Evolutionary conservation across 2,797 vertebrate species (phyloP), one percentile per base, ranked within the genome.

Genomic region (Xenentodon cancila): DNA sequence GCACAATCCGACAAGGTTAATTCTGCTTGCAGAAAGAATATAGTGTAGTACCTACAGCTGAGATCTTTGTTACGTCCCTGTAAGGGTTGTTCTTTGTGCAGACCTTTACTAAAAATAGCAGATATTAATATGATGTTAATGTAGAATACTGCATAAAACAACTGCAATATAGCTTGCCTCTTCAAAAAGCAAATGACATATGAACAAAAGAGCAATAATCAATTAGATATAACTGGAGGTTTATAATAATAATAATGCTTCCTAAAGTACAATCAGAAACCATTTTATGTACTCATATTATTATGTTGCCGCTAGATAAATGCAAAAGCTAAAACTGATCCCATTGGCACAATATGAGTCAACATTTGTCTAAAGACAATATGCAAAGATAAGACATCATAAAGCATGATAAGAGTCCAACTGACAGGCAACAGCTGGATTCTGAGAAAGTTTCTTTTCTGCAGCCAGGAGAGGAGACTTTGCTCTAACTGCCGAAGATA

Each of bases 141-240:
- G 0, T 43, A 18, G 9, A 1, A 55, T 15, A 49, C 54, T 1
- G 13, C 4, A 49, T 4, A 68, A 17, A 40, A 0, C 15, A 27
- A 30, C 30, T 21, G 7, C 5, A 6, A 4, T 9, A 2, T 22
- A 27, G 43, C 15, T 18, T 9, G 7, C 19, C 1, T 22, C 34
- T 12, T 47, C 9, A 21, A 21, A 47, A 2, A 58, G n/a, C 17
- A 46, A 27, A 63, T 53, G 7, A 56, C 5, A 44, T 18, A 25
- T 25, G 13, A 74, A 18, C 34, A 37, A 11, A 49, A 80, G 66
- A 75, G 79, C 69, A 84, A 51, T 56, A 52, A 78, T 77, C 84
- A 69, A 74, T 79, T 75, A 77, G 11, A 58, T 27, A 64, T 55
- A 64, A 42, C 22, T 16, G 6, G 8, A 30, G 13, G 1, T 40